Percentiles rank a stretch among this genome's conserved stretches.
Evolutionary conservation across 1,140 invertebrate genomes (phyloP).

Genomic region (Periplaneta americana): DNA sequence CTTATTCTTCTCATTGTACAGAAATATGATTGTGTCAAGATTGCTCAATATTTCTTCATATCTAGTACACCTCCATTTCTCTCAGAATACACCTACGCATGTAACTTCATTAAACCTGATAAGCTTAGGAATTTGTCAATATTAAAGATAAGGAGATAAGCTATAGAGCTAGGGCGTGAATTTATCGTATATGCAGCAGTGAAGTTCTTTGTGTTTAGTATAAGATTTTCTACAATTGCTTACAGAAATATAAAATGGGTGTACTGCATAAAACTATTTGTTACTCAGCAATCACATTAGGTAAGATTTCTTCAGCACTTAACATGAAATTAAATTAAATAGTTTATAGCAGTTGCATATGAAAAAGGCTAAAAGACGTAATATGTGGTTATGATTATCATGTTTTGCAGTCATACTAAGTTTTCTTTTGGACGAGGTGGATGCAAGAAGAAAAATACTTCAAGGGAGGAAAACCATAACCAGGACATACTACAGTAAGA

Average conservation of each 20-base stretch:
- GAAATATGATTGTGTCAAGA: too few relatives aligned
- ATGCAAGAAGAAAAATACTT: constrained; percentile 66
- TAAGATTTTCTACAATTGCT: background rate
- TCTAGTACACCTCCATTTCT: too few relatives aligned
- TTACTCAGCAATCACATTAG: background rate
- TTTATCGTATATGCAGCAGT: background rate
- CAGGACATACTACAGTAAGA: constrained; percentile 69
- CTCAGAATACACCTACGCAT: background rate
- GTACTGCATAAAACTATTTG: background rate
- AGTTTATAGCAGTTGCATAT: background rate
- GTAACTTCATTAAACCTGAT: background rate
- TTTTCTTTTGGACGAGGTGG: constrained; percentile 51
- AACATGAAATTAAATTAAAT: background rate
- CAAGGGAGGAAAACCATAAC: constrained; percentile 66
- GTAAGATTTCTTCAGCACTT: background rate
- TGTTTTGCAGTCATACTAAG: constrained; percentile 52
- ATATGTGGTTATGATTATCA: background rate
- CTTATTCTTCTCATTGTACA: too few relatives aligned
- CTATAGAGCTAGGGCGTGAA: background rate
- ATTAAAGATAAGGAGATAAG: background rate
- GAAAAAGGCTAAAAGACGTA: background rate
- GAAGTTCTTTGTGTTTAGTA: background rate
- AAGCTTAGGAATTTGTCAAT: background rate
- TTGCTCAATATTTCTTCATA: too few relatives aligned
- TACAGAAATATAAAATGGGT: background rate